Percentiles rank a stretch among this genome's conserved stretches.
Conservation (phyloP, 1,140 invertebrate species). For the Aethina tumida region DNA sequence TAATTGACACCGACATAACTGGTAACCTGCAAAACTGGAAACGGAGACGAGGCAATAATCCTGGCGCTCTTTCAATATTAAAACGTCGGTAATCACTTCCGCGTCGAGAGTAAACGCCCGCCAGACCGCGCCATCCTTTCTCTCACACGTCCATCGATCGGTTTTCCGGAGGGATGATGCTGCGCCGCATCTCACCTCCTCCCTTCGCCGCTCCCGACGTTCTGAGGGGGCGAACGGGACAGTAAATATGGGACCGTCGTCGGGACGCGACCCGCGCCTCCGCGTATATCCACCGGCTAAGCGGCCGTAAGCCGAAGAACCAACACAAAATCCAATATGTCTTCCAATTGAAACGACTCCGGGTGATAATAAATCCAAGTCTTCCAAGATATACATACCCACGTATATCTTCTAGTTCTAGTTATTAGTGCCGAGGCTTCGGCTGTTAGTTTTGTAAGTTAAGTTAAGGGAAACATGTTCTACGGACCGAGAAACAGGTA, state of each 20-base stretch:
- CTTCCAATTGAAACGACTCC: slow-evolving; percentile 28
- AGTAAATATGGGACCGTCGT: slow-evolving; percentile 9
- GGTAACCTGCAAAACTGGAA: too few species aligned
- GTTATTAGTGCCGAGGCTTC: too few species aligned
- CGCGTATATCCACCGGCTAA: slow-evolving; percentile 1
- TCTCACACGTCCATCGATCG: not conserved
- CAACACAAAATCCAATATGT: slow-evolving; percentile 35
- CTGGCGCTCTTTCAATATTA: too few species aligned
- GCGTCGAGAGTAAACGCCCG: too few species aligned
- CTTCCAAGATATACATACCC: too few species aligned
- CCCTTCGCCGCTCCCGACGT: slow-evolving; percentile 2
- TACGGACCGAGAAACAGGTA: slow-evolving; percentile 21
- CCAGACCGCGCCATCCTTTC: too few species aligned
- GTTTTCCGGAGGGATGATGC: slow-evolving; percentile 9
- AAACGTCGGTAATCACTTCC: too few species aligned
- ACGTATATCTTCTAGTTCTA: too few species aligned
- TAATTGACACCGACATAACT: too few species aligned
- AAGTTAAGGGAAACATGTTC: slow-evolving; percentile 17
- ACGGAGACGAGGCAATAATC: too few species aligned
- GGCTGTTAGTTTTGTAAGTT: too few species aligned
- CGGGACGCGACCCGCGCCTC: slow-evolving; percentile 2
- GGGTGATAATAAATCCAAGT: slow-evolving; percentile 21
- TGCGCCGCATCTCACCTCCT: slow-evolving; percentile 10
- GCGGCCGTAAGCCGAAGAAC: slow-evolving; percentile 2
- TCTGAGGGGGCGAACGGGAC: not conserved